Conservation (phyloP, 2,797 vertebrate species). For the Rhabdophis nuchalis region DNA sequence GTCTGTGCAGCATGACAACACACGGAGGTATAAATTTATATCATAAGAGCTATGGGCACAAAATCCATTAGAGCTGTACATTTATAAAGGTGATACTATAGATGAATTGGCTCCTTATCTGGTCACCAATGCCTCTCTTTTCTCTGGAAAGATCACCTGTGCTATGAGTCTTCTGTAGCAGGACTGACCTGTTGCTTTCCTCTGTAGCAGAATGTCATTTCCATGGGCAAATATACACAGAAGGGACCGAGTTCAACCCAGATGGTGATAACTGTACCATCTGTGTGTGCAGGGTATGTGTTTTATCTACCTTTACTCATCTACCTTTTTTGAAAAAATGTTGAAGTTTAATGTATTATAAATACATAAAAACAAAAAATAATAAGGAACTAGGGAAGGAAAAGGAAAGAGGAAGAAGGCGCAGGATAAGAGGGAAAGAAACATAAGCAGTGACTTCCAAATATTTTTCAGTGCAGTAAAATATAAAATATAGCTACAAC, state of each 20-base stretch:
- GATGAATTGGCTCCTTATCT: background rate
- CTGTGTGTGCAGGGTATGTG: slow-evolving; percentile 71
- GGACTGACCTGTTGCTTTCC: background rate
- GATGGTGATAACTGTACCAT: slow-evolving; percentile 69
- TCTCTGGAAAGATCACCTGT: background rate
- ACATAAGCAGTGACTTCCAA: background rate
- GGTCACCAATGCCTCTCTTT: background rate
- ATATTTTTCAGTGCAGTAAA: background rate
- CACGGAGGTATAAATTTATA: background rate
- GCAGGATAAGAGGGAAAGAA: too few species aligned
- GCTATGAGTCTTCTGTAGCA: background rate
- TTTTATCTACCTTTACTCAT: background rate
- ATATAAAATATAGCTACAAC: background rate
- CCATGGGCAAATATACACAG: slow-evolving; percentile 56
- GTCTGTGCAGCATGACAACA: background rate
- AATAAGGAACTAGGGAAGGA: too few species aligned
- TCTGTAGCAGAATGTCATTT: slow-evolving; percentile 69
- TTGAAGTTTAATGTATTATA: background rate
- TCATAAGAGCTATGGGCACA: background rate
- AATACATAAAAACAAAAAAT: background rate
- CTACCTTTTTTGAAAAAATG: background rate
- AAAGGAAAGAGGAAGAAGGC: too few species aligned
- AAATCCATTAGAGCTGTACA: background rate
- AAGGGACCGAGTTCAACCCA: slow-evolving; percentile 68
- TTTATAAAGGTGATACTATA: background rate